Evolutionary conservation across 1,140 invertebrate species (phyloP), one percentile per base, ranked within the genome.

Genomic region (Arion vulgaris): DNA sequence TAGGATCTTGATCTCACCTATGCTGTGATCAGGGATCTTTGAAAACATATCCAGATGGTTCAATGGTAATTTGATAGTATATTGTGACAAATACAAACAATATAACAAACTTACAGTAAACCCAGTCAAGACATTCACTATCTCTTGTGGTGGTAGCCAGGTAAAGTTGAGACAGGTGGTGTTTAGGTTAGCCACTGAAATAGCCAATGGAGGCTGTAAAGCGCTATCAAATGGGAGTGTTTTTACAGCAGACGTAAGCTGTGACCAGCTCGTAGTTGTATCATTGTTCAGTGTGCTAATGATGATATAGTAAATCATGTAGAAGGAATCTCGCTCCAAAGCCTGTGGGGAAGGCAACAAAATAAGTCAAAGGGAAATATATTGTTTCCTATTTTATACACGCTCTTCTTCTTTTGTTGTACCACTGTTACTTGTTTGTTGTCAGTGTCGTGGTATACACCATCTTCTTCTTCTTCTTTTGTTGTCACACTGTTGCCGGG

Each of bases 221-320:
- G 83, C 51, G 0, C 76, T 76, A 53, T 80, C 39, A 72, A 85
- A 66, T 38, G 83, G 74, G 15, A 49, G 53, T 15, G 85, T 80
- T 66, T 76, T 83, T 23, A 87, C 78, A n/a, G 86, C 80, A 68
- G 66, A 62, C 34, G 26, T 23, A 69, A 86, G 86, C 51, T 86
- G 75, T 17, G 83, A 85, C 62, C 83, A 89, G 26, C 78, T 85
- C 15, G 82, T 80, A 62, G 88, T 89, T 15, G 87, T 88, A 9
- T 83, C 49, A 38, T 84, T 83, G 51, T 88, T 83, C 32, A 90
- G 57, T 19, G 84, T 85, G 77, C 89, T 91, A 17, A 81, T 73
- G 0, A 88, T 87, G 2, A 89, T 83, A 57, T 86, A 88, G 75
- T 88, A 90, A 38, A 90, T 85, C 34, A 86, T 83, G 73, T 91